Evolutionary conservation across 2,797 vertebrate genomes (phyloP).

Genomic region (Alauda arvensis): DNA sequence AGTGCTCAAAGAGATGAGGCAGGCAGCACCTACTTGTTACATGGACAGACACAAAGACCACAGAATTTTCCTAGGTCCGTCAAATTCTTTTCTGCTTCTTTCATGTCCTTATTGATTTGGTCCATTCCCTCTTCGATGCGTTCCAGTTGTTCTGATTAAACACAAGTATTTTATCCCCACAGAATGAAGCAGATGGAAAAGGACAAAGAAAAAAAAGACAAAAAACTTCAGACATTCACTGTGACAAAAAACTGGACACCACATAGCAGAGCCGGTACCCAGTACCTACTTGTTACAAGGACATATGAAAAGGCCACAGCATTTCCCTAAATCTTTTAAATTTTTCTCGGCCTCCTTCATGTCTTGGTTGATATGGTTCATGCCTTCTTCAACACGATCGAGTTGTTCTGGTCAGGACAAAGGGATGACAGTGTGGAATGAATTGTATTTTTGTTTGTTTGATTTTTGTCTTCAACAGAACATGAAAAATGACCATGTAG

Average conservation of each 20-base stretch:
- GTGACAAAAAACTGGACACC: constrained; percentile 96
- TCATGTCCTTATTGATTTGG: constrained; percentile 99
- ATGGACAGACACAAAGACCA: constrained; percentile 99
- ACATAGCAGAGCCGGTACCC: constrained; percentile 95
- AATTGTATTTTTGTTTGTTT: constrained; percentile 82
- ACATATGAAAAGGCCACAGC: constrained; percentile 99
- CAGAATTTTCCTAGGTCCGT: constrained; percentile 99
- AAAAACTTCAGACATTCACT: constrained; percentile 98
- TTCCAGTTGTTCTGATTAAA: constrained; percentile 99
- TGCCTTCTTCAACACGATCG: constrained; percentile 99
- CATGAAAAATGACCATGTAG: constrained; percentile 84
- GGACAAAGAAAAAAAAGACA: constrained; percentile 91
- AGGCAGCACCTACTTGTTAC: constrained; percentile 99
- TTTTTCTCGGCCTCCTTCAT: constrained; percentile 99
- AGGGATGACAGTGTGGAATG: constrained; percentile 99
- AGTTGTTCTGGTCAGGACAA: constrained; percentile 99
- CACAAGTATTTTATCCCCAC: constrained; percentile 99
- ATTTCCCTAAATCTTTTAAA: constrained; percentile 99
- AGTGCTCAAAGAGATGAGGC: constrained; percentile 86
- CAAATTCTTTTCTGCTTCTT: constrained; percentile 99
- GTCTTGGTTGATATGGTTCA: constrained; percentile 99
- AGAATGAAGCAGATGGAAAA: constrained; percentile 97
- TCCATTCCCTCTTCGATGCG: constrained; percentile 99
- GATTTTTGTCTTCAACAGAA: constrained; percentile 82
- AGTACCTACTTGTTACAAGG: constrained; percentile 99